Evolutionary conservation across 2,113 vertebrate genomes (phyloP).

Genomic region (Mesembrinibis cayennensis): DNA sequence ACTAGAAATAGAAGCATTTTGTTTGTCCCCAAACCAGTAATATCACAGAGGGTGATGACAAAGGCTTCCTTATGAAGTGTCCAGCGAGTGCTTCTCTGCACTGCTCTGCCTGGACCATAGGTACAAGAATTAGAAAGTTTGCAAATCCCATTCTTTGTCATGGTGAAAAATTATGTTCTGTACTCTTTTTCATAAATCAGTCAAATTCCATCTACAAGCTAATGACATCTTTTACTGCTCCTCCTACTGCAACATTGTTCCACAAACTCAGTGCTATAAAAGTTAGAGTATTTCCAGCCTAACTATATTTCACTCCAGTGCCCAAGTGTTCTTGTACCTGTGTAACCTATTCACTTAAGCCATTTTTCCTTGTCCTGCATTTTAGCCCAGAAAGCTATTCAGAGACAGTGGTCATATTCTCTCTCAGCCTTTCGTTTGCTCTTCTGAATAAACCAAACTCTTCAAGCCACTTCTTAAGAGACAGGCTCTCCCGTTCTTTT

Average conservation of each 20-base stretch:
- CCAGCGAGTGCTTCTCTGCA: background rate
- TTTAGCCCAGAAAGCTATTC: background rate
- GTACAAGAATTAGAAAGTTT: background rate
- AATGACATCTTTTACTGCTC: background rate
- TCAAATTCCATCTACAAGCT: background rate
- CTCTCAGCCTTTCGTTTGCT: background rate
- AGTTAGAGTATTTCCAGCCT: background rate
- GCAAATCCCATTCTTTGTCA: background rate
- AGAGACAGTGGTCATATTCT: background rate
- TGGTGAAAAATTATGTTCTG: background rate
- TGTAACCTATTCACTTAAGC: background rate
- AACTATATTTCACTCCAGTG: background rate
- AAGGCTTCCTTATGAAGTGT: background rate
- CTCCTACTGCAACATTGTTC: background rate
- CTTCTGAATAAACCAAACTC: background rate
- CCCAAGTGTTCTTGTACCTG: background rate
- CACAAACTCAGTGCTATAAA: background rate
- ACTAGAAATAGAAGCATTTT: background rate
- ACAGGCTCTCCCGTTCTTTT: background rate
- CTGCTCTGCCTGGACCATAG: background rate
- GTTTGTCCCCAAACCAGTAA: background rate
- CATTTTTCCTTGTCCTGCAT: background rate
- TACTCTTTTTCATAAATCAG: background rate
- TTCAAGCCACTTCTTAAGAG: background rate
- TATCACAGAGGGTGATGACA: background rate